Conservation (phyloP, 2,797 vertebrate genomes). For the Neosilurus mollespiculum region DNA sequence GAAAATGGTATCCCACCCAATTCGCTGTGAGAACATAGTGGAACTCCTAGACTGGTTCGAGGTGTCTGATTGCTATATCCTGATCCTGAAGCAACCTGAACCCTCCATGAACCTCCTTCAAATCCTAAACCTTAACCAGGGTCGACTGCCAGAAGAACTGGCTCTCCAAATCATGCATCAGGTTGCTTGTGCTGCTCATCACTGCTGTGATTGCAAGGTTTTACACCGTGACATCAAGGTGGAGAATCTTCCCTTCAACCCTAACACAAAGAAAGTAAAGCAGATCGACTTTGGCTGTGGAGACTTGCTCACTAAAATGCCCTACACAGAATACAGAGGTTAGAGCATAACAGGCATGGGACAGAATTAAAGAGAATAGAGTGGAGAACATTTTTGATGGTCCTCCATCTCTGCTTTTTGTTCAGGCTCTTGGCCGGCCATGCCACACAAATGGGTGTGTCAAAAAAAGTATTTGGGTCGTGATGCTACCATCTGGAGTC, state of each 20-base stretch:
- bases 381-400: neutral
- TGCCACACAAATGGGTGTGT: neutral
- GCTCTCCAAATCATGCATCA: neutral
- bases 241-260: neutral
- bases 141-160: neutral
- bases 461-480: neutral
- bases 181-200: neutral
- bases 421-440: neutral
- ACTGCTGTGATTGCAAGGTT: neutral
- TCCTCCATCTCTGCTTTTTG: neutral
- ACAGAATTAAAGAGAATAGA: neutral
- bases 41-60: neutral
- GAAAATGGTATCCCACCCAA: neutral
- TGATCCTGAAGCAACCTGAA: neutral
- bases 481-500: neutral
- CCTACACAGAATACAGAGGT: neutral
- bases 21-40: neutral
- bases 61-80: neutral
- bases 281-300: constrained; percentile 1
- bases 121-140: neutral
- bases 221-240: constrained; percentile 5
- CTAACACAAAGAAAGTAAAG: neutral
- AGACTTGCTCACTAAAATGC: neutral
- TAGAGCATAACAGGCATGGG: too few relatives aligned
- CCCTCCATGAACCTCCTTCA: neutral